Base-by-base conservation (phyloP, 2,113 vertebrate genomes). In the Brienomyrus brachyistius region DNA sequence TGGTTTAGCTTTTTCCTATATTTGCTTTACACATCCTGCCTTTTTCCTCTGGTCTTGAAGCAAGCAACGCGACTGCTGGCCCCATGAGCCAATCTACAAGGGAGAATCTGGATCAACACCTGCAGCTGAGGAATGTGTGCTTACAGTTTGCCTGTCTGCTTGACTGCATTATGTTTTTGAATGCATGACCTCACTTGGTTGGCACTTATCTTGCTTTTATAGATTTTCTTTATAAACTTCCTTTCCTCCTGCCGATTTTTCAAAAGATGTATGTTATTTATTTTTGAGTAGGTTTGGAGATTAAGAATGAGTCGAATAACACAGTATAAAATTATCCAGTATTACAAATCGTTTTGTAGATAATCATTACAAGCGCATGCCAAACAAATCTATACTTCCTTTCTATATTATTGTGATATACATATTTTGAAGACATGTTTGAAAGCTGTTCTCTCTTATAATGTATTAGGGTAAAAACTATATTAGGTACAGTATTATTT, bases 31-130 rank as follows among this genome's bases (percentile, higher is more conserved):
- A 48, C 52, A 90, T 89, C 43, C 74, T 83, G 89, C 86, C 91
- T 88, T 77, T 88, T 91, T 90, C 87, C 91, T 90, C 85, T 91
- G 91, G 80, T 92, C 87, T 90, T 91, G 91, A 93, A 96, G 96
- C 93, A 95, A 95, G 96, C 91, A 48, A 96, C 94, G 27, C 93
- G 91, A 93, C 93, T 93, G 87, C 87, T 93, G 62, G 92, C 94
- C 91, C 92, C 94, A 85, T 95, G 93, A 96, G 70, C 88, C 90
- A 89, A 86, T 88, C 90, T 88, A 91, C 86, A 54, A 50, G 59
- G 6, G 40, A 56, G 47, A 91, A 85, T 27, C 51, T 35, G 59
- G 74, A 23, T 89, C 85, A 86, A 91, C 84, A 54, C 31, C n/a
- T 88, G 62, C n/a, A n/a, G 27, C 23, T 77, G n/a, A 27, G 48